These are phyloP conservation scores for Pluvianellus socialis DNA, from an alignment of 2,113 vertebrate genomes.

Conservation along the genomic window DNA sequence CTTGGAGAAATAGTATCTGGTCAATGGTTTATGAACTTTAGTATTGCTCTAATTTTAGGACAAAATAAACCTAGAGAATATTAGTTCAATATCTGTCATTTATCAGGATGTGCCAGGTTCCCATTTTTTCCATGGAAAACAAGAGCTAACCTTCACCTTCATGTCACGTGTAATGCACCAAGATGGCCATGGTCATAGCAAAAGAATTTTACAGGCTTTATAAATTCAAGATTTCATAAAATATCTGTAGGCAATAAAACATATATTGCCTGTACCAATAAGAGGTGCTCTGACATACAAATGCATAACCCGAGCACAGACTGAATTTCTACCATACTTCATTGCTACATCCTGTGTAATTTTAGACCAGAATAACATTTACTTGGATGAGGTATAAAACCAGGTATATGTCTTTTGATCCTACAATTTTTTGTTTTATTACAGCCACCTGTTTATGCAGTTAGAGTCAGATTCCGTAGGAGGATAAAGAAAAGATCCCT, in stretches of 20 bases:
- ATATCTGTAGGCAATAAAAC: neutral
- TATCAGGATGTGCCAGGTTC: neutral
- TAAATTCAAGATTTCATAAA: neutral
- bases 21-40: neutral
- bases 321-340: neutral
- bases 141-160: neutral
- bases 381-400: neutral
- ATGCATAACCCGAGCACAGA: neutral
- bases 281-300: neutral
- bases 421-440: neutral
- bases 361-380: neutral
- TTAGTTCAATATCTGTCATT: neutral
- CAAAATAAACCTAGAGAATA: neutral
- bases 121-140: neutral
- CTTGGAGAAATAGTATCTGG: neutral
- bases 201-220: neutral
- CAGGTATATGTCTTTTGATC: neutral
- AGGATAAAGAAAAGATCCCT: neutral
- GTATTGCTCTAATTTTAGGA: neutral
- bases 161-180: neutral
- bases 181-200: neutral
- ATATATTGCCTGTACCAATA: neutral
- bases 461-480: neutral
- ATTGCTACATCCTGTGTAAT: neutral
- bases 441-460: neutral